These are phyloP conservation scores for Garrulus glandarius DNA, from an alignment of 2,797 vertebrate species.

Conservation along the genomic window DNA sequence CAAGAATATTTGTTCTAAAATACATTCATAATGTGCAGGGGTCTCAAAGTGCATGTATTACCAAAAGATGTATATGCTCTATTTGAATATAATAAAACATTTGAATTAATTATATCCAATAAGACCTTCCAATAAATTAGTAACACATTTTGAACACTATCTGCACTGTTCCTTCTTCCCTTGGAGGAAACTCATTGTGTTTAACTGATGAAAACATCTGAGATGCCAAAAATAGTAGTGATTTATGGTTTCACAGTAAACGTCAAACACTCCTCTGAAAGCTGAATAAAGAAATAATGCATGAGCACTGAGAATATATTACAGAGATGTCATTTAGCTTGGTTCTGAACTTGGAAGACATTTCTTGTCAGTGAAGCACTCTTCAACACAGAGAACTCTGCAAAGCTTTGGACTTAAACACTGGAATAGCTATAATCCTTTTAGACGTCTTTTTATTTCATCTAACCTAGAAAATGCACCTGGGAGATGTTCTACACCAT, in stretches of 20 bases:
- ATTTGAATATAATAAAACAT: neutral
- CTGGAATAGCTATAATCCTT: neutral
- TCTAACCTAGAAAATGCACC: neutral
- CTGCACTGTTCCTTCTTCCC: neutral
- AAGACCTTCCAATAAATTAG: neutral
- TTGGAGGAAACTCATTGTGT: neutral
- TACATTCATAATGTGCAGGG: neutral
- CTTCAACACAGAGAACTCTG: neutral
- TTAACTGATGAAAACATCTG: neutral
- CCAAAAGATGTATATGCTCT: neutral
- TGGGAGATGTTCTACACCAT: neutral
- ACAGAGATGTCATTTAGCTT: neutral
- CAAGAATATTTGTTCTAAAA: neutral
- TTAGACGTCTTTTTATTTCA: neutral
- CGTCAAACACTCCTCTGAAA: conserved; percentile 8
- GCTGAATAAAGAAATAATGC: neutral
- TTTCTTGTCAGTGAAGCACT: neutral
- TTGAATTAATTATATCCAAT: neutral
- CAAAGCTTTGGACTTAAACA: neutral
- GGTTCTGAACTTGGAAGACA: neutral
- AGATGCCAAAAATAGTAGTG: neutral
- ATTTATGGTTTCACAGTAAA: conserved; percentile 32
- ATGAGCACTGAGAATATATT: neutral
- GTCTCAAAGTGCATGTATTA: neutral
- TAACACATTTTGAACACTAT: conserved; percentile 1